Conservation (phyloP, 1,140 invertebrate species). For the Drosophila sulfurigaster region DNA sequence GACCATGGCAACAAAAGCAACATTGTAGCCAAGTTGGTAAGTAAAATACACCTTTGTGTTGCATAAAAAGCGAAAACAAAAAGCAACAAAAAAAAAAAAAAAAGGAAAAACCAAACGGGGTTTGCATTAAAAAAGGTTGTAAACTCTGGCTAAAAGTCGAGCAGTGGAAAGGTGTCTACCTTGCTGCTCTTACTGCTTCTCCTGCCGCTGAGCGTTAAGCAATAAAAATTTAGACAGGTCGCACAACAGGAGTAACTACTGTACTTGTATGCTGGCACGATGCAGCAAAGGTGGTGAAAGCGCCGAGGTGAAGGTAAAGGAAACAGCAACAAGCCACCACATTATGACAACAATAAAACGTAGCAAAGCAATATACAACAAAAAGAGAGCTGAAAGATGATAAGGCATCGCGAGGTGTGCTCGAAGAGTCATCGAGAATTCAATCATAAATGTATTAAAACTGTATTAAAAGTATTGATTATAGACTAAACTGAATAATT, state of each 20-base stretch:
- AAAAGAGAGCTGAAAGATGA: conserved; percentile 12
- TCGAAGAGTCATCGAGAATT: neutral
- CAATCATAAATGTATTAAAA: too few species aligned
- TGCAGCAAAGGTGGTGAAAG: conserved; percentile 9
- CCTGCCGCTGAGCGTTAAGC: conserved; percentile 56
- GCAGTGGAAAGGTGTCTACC: neutral
- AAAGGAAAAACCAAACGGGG: conserved; percentile 34
- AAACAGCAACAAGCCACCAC: conserved; percentile 69
- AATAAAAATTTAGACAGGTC: conserved; percentile 58
- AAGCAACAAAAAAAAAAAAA: conserved; percentile 57
- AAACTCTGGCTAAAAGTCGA: conserved; percentile 32
- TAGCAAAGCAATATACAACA: conserved; percentile 52
- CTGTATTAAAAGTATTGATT: neutral
- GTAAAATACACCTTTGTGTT: conserved; percentile 70
- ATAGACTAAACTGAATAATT: too few species aligned
- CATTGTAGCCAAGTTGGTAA: conserved; percentile 66
- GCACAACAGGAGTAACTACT: conserved; percentile 27
- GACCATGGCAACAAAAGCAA: conserved; percentile 29
- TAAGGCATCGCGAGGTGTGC: conserved; percentile 11
- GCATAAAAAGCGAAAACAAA: conserved; percentile 37
- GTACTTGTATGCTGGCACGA: conserved; percentile 4
- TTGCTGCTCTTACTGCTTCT: neutral
- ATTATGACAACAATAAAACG: conserved; percentile 79
- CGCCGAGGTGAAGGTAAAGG: conserved; percentile 2
- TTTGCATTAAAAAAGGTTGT: conserved; percentile 19